These are phyloP conservation scores for Dorcus parallelipipedus DNA, from an alignment of 2,888 invertebrate genomes.

Conservation along the genomic window DNA sequence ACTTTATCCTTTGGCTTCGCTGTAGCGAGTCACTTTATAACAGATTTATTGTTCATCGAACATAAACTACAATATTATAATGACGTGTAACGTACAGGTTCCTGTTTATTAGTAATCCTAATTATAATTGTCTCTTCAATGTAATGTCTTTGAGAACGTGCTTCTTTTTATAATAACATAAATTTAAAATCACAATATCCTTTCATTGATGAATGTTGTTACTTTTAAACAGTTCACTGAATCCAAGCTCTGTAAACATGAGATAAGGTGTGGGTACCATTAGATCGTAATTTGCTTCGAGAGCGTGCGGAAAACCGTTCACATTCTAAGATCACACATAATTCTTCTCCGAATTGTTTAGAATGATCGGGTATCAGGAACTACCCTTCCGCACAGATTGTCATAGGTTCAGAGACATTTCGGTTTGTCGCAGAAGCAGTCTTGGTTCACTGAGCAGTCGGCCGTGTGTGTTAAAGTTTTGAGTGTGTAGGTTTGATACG, in stretches of 20 bases:
- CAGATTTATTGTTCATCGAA: too few relatives aligned
- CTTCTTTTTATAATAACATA: too few relatives aligned
- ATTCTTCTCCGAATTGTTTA: conserved; percentile 25
- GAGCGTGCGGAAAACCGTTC: not conserved
- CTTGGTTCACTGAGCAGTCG: conserved; percentile 23
- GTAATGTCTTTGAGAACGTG: too few relatives aligned
- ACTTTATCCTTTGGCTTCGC: too few relatives aligned
- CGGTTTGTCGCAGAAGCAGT: conserved; percentile 23
- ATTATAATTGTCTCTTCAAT: too few relatives aligned
- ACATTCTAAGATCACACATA: conserved; percentile 25
- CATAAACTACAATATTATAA: too few relatives aligned
- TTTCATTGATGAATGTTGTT: too few relatives aligned
- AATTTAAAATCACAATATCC: too few relatives aligned
- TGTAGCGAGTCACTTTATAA: too few relatives aligned
- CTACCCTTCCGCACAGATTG: conserved; percentile 21
- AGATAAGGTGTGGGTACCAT: conserved; percentile 20
- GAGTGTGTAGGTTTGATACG: conserved; percentile 22
- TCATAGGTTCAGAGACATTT: conserved; percentile 25
- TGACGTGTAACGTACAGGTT: too few relatives aligned
- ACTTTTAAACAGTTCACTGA: conserved; percentile 16
- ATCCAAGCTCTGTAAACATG: conserved; percentile 19
- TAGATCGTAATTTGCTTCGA: conserved; percentile 19
- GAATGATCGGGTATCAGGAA: conserved; percentile 19
- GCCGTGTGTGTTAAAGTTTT: conserved; percentile 14
- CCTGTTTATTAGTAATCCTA: too few relatives aligned